These are phyloP conservation scores for Nysson spinosus DNA, from an alignment of 2,888 invertebrate species.

Conservation along the genomic window DNA sequence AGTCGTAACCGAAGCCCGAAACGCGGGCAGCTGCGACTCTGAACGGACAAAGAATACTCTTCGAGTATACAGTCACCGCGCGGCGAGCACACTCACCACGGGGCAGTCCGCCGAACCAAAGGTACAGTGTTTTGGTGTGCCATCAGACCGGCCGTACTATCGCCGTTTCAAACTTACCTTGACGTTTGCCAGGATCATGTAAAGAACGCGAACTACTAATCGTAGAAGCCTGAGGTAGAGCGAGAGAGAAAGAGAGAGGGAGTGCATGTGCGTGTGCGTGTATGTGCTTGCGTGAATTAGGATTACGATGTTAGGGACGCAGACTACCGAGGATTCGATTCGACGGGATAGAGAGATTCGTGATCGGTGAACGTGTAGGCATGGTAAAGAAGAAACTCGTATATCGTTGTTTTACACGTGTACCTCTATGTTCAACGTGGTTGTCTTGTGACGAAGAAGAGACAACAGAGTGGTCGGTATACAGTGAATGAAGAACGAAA, in stretches of 20 bases:
- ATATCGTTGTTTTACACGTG: conserved; percentile 12
- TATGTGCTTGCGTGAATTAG: conserved; percentile 11
- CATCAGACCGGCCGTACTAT: conserved; percentile 14
- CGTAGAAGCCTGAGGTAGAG: too few species aligned
- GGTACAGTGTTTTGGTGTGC: conserved; percentile 65
- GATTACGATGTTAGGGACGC: conserved; percentile 27
- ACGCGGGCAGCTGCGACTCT: conserved; percentile 76
- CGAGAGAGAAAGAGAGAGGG: conserved; percentile 12
- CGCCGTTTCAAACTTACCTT: too few species aligned
- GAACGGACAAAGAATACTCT: conserved; percentile 75
- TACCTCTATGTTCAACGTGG: conserved; percentile 22
- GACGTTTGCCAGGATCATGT: too few species aligned
- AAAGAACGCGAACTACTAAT: too few species aligned
- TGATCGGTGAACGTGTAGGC: background rate
- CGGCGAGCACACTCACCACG: conserved; percentile 77
- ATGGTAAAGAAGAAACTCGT: background rate
- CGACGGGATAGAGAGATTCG: conserved; percentile 4
- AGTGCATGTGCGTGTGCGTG: conserved; percentile 6
- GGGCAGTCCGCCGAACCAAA: conserved; percentile 76
- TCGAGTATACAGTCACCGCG: conserved; percentile 75
- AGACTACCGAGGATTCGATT: conserved; percentile 20
- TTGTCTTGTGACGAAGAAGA: conserved; percentile 14
- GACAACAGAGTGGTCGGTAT: conserved; percentile 20
- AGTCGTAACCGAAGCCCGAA: conserved; percentile 65
- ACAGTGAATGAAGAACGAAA: conserved; percentile 32